Conservation (phyloP, 2,113 vertebrate species). For the Engraulis encrasicolus region DNA sequence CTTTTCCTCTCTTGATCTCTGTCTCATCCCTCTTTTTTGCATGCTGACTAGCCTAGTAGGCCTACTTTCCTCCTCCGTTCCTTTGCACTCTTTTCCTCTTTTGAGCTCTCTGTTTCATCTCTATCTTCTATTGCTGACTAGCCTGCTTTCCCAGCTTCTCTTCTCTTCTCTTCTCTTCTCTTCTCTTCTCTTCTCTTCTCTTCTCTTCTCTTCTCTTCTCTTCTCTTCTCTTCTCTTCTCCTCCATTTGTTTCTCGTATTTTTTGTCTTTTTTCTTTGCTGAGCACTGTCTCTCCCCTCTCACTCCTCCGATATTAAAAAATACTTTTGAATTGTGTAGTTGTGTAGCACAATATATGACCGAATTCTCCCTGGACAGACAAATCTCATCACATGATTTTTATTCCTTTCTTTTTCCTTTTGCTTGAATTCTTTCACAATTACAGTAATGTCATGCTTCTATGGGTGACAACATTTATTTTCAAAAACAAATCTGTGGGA, state of each 20-base stretch:
- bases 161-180: background rate
- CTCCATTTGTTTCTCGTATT: no score
- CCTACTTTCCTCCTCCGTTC: background rate
- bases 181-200: background rate
- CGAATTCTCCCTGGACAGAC: background rate
- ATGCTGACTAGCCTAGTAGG: no score
- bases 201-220: background rate
- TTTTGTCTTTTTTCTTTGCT: no score
- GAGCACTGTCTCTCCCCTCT: no score
- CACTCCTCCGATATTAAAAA: no score
- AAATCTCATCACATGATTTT: no score
- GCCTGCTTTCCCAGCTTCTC: no score
- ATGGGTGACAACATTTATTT: background rate
- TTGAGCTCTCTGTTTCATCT: background rate
- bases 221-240: background rate
- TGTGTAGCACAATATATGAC: background rate
- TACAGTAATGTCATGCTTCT: background rate
- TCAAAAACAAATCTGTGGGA: background rate
- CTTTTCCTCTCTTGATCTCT: background rate
- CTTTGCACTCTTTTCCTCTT: background rate
- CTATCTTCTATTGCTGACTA: no score
- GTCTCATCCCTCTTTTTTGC: no score
- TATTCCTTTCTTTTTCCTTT: no score
- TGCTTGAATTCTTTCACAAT: background rate
- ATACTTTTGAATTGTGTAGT: background rate